Base-by-base conservation (phyloP, 1,140 invertebrate species). In the Dinoponera quadriceps region DNA sequence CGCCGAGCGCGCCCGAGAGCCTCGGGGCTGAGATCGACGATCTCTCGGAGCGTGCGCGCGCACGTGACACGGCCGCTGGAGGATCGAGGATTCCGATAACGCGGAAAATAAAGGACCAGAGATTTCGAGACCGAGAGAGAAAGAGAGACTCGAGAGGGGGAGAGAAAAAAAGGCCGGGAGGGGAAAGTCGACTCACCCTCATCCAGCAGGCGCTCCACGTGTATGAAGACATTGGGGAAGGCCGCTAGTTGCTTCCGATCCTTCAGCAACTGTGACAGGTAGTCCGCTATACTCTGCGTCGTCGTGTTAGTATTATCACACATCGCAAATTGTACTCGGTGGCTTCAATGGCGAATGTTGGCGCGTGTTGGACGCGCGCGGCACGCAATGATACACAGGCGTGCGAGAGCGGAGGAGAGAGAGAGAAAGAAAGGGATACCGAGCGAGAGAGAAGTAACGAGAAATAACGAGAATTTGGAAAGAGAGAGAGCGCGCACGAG, bases 161-260 rank as follows among this genome's bases (percentile, higher is more conserved):
- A 33, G 7, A 9, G 33, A 18, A 2, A 69, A 18, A 48, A 48
- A 18, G 11, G 18, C 7, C 38, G 9, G 3, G 49, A 2, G 1
- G n/a, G n/a, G 33, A 14, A 22, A 14, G 73, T 77, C 55, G n/a
- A 78, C 97, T 96, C 97, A 99, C 99, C 99, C 97, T 99, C 99
- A 94, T 99, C 99, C 92, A 99, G 96, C 90, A 99, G 97, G 94
- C 99, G 96, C 95, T 99, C 99, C 92, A 99, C 97, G 95, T 99
- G 99, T 95, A 99, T 97, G 96, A 99, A 99, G 94, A 99, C 98
- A 96, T 99, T 99, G 87, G 99, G 99, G 95, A 99, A 99, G 93
- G 99, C 99, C 91, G 98, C 98, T 92, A 99, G 96, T 96, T 99
- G 99, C 96, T 99, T 99, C 96, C 99, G 99, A 96, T 99, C 99